Conservation (phyloP, 2,888 invertebrate genomes). For the Idaea dimidiata region DNA sequence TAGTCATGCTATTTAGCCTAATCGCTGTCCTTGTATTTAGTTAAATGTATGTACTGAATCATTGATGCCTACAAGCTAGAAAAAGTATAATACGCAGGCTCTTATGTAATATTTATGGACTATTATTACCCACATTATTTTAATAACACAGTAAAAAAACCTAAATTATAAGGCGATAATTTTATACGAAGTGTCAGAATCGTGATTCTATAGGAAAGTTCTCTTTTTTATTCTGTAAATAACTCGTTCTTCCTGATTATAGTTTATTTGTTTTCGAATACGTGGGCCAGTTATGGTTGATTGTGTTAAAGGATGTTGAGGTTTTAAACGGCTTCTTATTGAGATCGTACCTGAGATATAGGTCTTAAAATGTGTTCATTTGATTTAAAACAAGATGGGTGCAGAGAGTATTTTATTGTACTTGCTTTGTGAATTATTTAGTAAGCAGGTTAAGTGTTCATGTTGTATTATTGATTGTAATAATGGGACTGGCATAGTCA, state of each 20-base stretch:
- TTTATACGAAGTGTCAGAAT: background rate
- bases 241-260: conserved; percentile 29
- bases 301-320: conserved; percentile 24
- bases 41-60: too few relatives aligned
- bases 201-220: background rate
- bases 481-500: too few relatives aligned
- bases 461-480: too few relatives aligned
- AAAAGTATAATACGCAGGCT: too few relatives aligned
- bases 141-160: background rate
- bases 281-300: conserved; percentile 42
- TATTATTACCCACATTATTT: too few relatives aligned
- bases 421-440: too few relatives aligned
- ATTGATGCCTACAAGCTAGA: too few relatives aligned
- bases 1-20: too few relatives aligned
- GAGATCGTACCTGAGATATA: background rate
- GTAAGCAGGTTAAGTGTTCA: too few relatives aligned
- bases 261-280: conserved; percentile 41
- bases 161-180: background rate
- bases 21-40: too few relatives aligned
- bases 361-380: background rate
- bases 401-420: too few relatives aligned
- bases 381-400: background rate
- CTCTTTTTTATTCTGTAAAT: conserved; percentile 24
- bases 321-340: conserved; percentile 8
- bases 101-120: too few relatives aligned